Conservation (phyloP, 2,113 vertebrate genomes). For the Vombatus ursinus region DNA sequence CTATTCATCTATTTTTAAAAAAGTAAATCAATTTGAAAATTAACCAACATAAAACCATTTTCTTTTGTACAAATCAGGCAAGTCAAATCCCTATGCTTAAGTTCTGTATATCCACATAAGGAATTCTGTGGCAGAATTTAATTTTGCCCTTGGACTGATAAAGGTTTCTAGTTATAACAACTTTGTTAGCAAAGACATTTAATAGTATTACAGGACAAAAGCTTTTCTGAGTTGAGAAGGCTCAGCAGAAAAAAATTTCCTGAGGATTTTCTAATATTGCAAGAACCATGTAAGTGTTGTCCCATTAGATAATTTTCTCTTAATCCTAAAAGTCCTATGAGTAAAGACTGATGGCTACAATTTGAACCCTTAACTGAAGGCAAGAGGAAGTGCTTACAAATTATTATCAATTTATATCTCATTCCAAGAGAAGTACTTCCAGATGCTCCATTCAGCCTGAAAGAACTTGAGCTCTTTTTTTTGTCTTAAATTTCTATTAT, state of each 20-base stretch:
- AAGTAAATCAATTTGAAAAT: too few species aligned
- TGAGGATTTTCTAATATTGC: background rate
- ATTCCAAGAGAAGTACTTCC: conserved; percentile 2
- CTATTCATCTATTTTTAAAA: too few species aligned
- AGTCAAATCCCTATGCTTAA: too few species aligned
- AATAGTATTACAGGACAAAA: background rate
- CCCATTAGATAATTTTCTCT: background rate
- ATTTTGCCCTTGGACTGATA: background rate
- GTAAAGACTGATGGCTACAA: background rate
- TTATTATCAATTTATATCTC: background rate
- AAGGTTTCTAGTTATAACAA: background rate
- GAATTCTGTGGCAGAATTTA: background rate
- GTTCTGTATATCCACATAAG: background rate
- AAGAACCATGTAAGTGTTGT: background rate
- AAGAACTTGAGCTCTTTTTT: background rate
- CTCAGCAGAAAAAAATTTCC: background rate
- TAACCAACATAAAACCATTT: too few species aligned
- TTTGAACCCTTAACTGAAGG: background rate
- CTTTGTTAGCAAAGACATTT: conserved; percentile 7
- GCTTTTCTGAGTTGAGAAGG: background rate
- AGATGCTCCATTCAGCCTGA: background rate
- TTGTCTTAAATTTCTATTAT: too few species aligned
- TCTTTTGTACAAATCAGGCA: too few species aligned
- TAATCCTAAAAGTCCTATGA: background rate
- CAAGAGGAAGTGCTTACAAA: background rate